Evolutionary conservation across 1,140 invertebrate genomes (phyloP), one percentile per base, ranked within the genome.

Genomic region (Drosophila grimshawi): DNA sequence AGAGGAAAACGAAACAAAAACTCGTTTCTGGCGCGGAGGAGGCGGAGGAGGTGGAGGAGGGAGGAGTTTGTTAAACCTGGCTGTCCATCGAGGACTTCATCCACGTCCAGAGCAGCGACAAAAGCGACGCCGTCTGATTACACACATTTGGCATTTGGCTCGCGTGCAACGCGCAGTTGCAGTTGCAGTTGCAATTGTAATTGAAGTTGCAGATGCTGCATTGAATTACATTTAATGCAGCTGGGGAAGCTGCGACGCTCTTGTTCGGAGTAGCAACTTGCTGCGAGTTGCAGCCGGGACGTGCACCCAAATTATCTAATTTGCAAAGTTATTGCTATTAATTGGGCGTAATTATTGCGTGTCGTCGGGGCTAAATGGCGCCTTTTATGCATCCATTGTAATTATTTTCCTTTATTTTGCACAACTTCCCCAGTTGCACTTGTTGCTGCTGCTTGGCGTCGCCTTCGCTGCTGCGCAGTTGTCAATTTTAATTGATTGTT

Each of bases 401-500:
- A 89, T 89, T 78, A 83, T 76, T 85, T 88, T 89, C 70, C 77
- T 67, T 76, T 70, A 68, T 51, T 53, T 53, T 51, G 32, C 49
- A 52, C 10, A 45, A 30, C 19, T 37, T 41, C 45, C 35, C 37
- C 11, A 48, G 59, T 62, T 61, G 63, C 69, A 45, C 29, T 51
- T 29, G 19, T 32, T 60, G 48, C 27, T 63, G 48, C 27, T 57
- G 51, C 56, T 45, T 55, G 66, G n/a, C 19, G 1, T 19, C 19
- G 19, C 19, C 19, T 35, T 55, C n/a, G 41, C n/a, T 41, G 43
- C 49, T 35, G 39, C 51, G 64, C 70, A 73, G 80, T 86, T 90
- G 86, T 90, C 86, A 90, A 86, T 90, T 90, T 83, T 90, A 90
- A 90, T 90, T 90, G 86, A 90, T 90, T 86, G 86, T 90, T 90